These are phyloP conservation scores for Pomatorhinus ruficollis DNA, from an alignment of 2,113 vertebrate genomes.

Conservation along the genomic window DNA sequence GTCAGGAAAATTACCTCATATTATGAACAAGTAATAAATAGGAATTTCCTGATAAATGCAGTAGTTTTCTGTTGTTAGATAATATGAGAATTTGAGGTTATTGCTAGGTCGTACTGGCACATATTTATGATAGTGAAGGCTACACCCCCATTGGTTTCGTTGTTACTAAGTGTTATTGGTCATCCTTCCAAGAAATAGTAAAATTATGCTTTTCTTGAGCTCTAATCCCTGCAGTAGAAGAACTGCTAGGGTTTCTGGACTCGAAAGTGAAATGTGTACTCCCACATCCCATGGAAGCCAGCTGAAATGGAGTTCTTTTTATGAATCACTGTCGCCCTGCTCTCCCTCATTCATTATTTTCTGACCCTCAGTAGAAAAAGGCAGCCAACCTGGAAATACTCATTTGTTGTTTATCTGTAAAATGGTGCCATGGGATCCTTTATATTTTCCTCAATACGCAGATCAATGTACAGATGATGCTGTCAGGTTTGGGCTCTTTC, in stretches of 20 bases:
- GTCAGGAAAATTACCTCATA: not conserved
- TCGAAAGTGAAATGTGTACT: fast-evolving
- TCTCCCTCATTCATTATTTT: not conserved
- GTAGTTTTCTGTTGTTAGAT: not conserved
- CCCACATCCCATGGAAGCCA: not conserved
- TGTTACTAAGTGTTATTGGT: not conserved
- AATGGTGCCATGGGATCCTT: not conserved
- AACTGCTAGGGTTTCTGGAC: not conserved
- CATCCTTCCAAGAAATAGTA: not conserved
- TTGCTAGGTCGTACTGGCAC: not conserved
- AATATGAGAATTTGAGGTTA: not conserved
- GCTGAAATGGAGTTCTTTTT: not conserved
- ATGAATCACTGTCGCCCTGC: not conserved
- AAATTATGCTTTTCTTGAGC: not conserved
- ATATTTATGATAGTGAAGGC: not conserved
- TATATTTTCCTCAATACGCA: not conserved
- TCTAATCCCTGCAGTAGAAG: not conserved
- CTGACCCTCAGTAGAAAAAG: not conserved
- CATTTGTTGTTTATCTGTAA: not conserved
- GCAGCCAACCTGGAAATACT: not conserved
- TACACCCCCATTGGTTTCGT: not conserved
- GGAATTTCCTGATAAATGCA: not conserved
- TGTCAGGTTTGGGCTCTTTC: not conserved
- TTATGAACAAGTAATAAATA: not conserved
- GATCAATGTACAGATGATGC: not conserved